These are phyloP conservation scores for Suncus etruscus DNA, from an alignment of 2,113 vertebrate species.

Conservation along the genomic window DNA sequence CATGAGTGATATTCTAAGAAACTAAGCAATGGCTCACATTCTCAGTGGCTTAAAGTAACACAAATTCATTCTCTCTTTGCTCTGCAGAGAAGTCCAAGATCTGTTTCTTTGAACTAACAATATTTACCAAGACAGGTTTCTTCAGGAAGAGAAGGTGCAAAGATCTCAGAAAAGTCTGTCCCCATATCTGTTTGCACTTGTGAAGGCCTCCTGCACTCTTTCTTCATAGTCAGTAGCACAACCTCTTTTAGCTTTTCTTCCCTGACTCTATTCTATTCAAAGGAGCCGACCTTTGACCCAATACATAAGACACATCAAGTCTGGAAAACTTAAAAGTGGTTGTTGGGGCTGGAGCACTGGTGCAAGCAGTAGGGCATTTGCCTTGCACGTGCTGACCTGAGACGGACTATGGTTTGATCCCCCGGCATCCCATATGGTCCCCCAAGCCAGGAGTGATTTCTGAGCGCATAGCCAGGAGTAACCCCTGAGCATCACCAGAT, in stretches of 20 bases:
- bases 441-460: too few species aligned
- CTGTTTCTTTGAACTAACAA: neutral
- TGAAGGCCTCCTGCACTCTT: neutral
- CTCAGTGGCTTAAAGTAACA: neutral
- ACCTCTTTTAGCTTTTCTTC: neutral
- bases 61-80: neutral
- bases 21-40: conserved; percentile 23
- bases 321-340: neutral
- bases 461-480: too few species aligned
- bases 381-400: too few species aligned
- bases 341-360: too few species aligned
- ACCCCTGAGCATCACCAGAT: too few species aligned
- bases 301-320: neutral
- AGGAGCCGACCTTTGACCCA: neutral
- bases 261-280: neutral
- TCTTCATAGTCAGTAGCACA: neutral
- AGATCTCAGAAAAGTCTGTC: neutral
- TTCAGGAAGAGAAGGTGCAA: neutral
- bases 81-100: conserved; percentile 35
- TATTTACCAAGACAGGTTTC: neutral
- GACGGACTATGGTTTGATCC: too few species aligned
- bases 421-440: too few species aligned
- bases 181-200: neutral
- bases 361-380: too few species aligned
- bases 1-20: neutral